Conservation (phyloP, 2,888 invertebrate species). For the Sipha maydis region DNA sequence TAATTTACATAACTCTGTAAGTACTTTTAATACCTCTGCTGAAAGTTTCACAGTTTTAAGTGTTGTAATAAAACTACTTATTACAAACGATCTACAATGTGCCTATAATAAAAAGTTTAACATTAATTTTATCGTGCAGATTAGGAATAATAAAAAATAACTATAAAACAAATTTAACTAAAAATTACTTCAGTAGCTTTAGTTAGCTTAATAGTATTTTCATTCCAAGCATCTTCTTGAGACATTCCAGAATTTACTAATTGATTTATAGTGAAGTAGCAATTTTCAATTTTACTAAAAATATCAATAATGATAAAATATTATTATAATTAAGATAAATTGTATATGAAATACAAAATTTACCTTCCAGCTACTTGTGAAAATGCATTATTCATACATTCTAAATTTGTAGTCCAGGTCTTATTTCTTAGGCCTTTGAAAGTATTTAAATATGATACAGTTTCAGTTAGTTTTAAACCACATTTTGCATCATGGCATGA, state of each 20-base stretch:
- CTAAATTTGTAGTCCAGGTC: slow-evolving; percentile 69
- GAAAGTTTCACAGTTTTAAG: slow-evolving; percentile 72
- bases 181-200: slow-evolving; percentile 81
- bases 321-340: not conserved
- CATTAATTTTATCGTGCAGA: too few relatives aligned
- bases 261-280: slow-evolving; percentile 78
- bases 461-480: slow-evolving; percentile 75
- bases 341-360: slow-evolving; percentile 63
- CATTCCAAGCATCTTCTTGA: slow-evolving; percentile 88
- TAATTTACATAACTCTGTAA: slow-evolving; percentile 79
- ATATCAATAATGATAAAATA: slow-evolving; percentile 35
- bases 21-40: slow-evolving; percentile 72
- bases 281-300: slow-evolving; percentile 77
- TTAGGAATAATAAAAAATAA: not conserved
- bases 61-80: slow-evolving; percentile 76
- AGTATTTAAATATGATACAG: slow-evolving; percentile 75
- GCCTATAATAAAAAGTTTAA: slow-evolving; percentile 69
- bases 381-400: slow-evolving; percentile 72
- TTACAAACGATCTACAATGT: slow-evolving; percentile 86
- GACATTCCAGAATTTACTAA: slow-evolving; percentile 75
- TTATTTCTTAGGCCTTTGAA: slow-evolving; percentile 65
- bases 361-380: slow-evolving; percentile 75
- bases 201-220: slow-evolving; percentile 83
- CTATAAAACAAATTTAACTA: not conserved
- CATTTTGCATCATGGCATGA: slow-evolving; percentile 77